These are phyloP conservation scores for Doris montereyensis DNA, from an alignment of 2,888 invertebrate genomes.

Conservation along the genomic window DNA sequence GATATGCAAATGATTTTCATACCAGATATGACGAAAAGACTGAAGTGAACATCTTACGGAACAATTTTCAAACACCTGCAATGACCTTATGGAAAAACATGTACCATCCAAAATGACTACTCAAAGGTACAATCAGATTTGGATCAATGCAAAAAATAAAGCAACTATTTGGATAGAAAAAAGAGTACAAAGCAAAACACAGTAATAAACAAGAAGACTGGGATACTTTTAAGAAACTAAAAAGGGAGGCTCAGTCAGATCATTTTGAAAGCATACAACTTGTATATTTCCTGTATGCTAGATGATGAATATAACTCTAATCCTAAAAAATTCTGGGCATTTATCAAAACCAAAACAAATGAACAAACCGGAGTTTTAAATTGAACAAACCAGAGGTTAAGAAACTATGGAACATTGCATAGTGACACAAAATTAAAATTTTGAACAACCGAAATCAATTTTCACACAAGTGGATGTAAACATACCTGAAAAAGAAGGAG, in stretches of 20 bases:
- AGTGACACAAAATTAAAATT: neutral
- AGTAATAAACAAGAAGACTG: neutral
- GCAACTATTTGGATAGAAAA: too few species aligned
- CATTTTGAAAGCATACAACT: neutral
- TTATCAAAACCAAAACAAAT: too few species aligned
- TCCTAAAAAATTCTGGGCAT: too few species aligned
- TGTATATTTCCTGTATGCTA: neutral
- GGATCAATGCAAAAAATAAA: too few species aligned
- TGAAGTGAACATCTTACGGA: too few species aligned
- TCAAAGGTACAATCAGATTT: neutral
- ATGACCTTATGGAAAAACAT: neutral
- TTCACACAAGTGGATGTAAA: neutral
- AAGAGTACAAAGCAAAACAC: neutral
- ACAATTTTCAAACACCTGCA: too few species aligned
- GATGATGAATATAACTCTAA: too few species aligned
- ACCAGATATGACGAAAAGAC: too few species aligned
- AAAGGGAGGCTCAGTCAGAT: neutral
- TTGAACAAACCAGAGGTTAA: too few species aligned
- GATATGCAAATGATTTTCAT: neutral
- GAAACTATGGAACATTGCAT: too few species aligned
- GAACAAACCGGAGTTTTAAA: too few species aligned
- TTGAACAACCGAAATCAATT: constrained; percentile 20
- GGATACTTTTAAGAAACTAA: neutral
- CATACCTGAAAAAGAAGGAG: neutral
- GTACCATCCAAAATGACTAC: neutral